Base-by-base conservation (phyloP, 1,140 invertebrate genomes). In the Laodelphax striatellus region DNA sequence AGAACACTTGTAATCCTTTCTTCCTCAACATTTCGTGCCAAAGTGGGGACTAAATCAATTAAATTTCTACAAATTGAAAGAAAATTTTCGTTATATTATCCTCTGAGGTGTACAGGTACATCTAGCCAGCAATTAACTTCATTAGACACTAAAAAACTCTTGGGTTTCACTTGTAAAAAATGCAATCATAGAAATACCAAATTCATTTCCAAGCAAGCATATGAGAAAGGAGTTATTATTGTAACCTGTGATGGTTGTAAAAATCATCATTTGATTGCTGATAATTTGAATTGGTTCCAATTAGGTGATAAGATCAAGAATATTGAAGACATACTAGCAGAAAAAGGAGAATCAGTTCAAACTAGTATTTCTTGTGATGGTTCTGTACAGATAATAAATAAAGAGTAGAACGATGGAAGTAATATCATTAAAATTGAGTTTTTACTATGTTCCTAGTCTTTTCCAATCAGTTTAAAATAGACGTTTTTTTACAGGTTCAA, bases 201-300 rank as follows among this genome's bases (percentile, higher is more conserved):
- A 43, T 21, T 42, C 5, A 60, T 60, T 17, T 60, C 58, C 11
- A 60, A 55, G 55, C 34, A 38, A 13, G 22, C 58, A 4, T 60
- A 60, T 43, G 50, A 52, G 19, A 60, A 60, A 54, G 58, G 58
- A 22, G 52, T 60, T 19, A 53, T 60, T 46, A 21, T 60, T 16
- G 52, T 60, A 8, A 28, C 21, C 11, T 60, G 58, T 53, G 58
- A 60, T 21, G 58, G 58, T 1, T 60, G 58, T 54, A 11, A 54
- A 8, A 60, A 60, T 31, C 24, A 52, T 19, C 58, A 60, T 60
- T 54, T 60, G 22, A 60, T 60, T 34, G 58, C 58, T 28, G 58
- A 60, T 14, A 60, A 60, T 52, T 42, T 60, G 41, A 53, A 24
- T 43, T 60, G 58, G 58, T 60, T 60, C 34, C 24, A 60, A 54